These are phyloP conservation scores for Dolichopus griseipennis DNA, from an alignment of 2,888 invertebrate genomes.

Conservation along the genomic window DNA sequence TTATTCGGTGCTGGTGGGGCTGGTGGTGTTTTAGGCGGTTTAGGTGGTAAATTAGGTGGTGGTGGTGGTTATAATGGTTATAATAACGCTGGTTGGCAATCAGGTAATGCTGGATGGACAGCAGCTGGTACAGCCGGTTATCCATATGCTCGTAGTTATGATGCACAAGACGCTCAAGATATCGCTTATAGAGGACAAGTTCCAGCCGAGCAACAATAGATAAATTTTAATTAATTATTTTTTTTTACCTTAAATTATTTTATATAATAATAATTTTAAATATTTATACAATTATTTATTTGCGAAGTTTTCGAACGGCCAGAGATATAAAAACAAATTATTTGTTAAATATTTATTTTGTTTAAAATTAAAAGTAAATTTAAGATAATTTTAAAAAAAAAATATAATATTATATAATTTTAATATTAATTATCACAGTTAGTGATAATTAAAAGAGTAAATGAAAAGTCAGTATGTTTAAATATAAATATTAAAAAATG, in stretches of 20 bases:
- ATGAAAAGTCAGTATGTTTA: background rate
- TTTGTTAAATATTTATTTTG: background rate
- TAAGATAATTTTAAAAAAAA: background rate
- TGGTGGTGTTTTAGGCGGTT: conserved; percentile 29
- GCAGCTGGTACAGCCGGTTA: conserved; percentile 37
- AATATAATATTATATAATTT: no score
- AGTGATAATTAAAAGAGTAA: background rate
- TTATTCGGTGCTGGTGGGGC: conserved; percentile 52
- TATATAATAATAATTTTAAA: background rate
- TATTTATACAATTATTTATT: conserved; percentile 3
- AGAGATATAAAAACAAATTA: no score
- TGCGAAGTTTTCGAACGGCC: background rate
- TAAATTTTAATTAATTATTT: background rate
- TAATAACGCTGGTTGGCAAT: conserved; percentile 27
- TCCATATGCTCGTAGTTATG: conserved; percentile 49
- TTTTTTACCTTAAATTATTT: background rate
- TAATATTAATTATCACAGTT: background rate
- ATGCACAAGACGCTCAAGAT: conserved; percentile 56
- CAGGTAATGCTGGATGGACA: conserved; percentile 27
- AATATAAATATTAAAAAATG: background rate
- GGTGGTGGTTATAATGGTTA: conserved; percentile 29
- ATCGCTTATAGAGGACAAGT: conserved; percentile 63
- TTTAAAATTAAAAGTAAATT: background rate
- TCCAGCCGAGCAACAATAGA: conserved; percentile 28
- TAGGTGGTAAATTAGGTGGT: conserved; percentile 32